Percentiles rank a stretch among this genome's conserved stretches.
Evolutionary conservation across 1,140 invertebrate genomes (phyloP).

Genomic region (Elysia chlorotica): DNA sequence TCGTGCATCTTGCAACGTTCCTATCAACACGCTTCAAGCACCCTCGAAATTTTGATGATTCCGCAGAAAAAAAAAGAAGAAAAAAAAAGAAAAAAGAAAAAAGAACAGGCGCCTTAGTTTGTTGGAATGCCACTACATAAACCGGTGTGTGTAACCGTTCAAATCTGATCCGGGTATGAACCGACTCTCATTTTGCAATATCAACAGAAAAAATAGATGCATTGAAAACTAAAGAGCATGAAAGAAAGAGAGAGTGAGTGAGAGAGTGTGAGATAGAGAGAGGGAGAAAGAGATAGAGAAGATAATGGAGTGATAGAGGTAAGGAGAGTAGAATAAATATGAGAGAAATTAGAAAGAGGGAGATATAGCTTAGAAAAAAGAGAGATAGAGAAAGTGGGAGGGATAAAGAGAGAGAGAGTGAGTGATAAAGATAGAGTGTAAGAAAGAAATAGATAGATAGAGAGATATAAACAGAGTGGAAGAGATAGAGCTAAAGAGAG

Average conservation of each 20-base stretch:
- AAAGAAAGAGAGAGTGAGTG: conserved; percentile 1
- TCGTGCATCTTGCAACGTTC: too few relatives aligned
- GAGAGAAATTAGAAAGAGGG: background rate
- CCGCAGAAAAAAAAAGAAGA: background rate
- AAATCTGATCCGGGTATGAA: too few relatives aligned
- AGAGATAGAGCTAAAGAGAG: conserved; percentile 1
- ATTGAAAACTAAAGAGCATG: background rate
- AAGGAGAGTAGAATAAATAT: background rate
- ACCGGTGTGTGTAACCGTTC: too few relatives aligned
- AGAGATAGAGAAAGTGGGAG: conserved; percentile 2
- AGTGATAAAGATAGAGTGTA: background rate
- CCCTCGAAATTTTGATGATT: background rate
- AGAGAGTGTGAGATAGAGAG: too few relatives aligned
- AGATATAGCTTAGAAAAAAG: background rate
- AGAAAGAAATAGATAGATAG: conserved; percentile 1
- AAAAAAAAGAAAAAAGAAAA: background rate
- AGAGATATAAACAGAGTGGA: conserved; percentile 5
- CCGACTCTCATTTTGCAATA: background rate
- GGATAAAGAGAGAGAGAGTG: conserved; percentile 2
- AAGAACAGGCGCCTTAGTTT: background rate
- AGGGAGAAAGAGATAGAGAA: background rate
- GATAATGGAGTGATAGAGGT: background rate
- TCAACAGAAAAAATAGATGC: background rate
- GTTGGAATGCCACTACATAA: background rate
- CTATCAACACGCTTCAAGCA: too few relatives aligned